phyloP scores from a whole-genome alignment of 1,140 invertebrate genomes.

The Drosophila mauritiana region DNA sequence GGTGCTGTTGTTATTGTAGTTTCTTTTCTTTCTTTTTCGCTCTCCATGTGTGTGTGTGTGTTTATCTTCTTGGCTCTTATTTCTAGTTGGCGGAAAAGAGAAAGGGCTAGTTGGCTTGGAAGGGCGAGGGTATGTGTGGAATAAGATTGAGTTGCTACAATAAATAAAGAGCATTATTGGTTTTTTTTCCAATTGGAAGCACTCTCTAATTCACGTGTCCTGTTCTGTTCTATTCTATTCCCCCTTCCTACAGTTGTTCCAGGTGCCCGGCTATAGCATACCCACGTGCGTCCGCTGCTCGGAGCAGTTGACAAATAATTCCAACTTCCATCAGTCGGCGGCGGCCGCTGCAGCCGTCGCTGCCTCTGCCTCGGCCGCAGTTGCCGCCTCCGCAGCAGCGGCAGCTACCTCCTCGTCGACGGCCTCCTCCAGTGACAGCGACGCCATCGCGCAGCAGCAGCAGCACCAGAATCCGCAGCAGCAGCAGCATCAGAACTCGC shows the following conservation, averaged over 20 bases:
- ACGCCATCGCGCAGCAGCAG: conserved; percentile 62
- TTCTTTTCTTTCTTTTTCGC: conserved; percentile 37
- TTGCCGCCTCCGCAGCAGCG: conserved; percentile 43
- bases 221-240: neutral
- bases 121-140: neutral
- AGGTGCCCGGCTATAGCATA: conserved; percentile 84
- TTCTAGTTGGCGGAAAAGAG: conserved; percentile 42
- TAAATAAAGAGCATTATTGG: conserved; percentile 53
- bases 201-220: conserved; percentile 20
- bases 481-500: conserved; percentile 44
- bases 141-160: conserved; percentile 35
- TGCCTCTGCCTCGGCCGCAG: conserved; percentile 54
- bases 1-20: conserved; percentile 41
- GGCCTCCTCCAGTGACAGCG: conserved; percentile 53
- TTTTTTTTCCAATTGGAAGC: conserved; percentile 34
- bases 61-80: conserved; percentile 67
- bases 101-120: neutral
- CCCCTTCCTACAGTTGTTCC: conserved; percentile 74
- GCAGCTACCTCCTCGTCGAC: conserved; percentile 52
- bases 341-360: conserved; percentile 55
- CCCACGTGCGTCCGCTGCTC: conserved; percentile 84
- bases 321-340: conserved; percentile 79
- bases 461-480: conserved; percentile 72
- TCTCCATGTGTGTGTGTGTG: conserved; percentile 25
- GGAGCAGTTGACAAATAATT: conserved; percentile 82